Percentiles rank a stretch among this genome's conserved stretches.
Evolutionary conservation across 2,113 vertebrate species (phyloP).

Genomic region (Coregonus clupeaformis): DNA sequence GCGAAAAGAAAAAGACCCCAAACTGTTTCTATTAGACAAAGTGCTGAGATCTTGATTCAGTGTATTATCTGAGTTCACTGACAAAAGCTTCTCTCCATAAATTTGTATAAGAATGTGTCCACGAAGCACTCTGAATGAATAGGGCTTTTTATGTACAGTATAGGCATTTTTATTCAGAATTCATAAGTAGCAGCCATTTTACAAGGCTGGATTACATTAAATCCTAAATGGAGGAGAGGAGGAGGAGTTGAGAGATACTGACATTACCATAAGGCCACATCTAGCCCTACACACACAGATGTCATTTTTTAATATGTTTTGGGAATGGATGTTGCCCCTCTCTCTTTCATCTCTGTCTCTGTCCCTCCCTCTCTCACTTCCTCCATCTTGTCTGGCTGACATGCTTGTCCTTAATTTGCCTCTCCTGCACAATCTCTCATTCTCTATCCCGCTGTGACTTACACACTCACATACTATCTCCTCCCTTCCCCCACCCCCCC

Average conservation of each 20-base stretch:
- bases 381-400: slow-evolving; percentile 35
- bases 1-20: neutral
- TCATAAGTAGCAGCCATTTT: slow-evolving; percentile 46
- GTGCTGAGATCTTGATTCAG: slow-evolving; percentile 45
- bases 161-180: slow-evolving; percentile 46
- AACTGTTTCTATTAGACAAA: slow-evolving; percentile 31
- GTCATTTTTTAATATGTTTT: slow-evolving; percentile 37
- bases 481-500: slow-evolving; percentile 7
- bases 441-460: slow-evolving; percentile 29
- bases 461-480: slow-evolving; percentile 25
- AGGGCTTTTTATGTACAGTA: slow-evolving; percentile 24
- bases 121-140: slow-evolving; percentile 40
- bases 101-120: slow-evolving; percentile 38
- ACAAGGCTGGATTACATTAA: slow-evolving; percentile 30
- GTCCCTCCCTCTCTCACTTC: neutral
- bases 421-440: slow-evolving; percentile 24
- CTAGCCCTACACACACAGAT: slow-evolving; percentile 8
- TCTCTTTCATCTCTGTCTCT: neutral
- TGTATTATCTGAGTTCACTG: slow-evolving; percentile 33
- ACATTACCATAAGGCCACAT: slow-evolving; percentile 26
- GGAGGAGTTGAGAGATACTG: no score
- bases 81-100: slow-evolving; percentile 35
- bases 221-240: neutral
- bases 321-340: slow-evolving; percentile 17
- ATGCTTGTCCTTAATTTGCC: slow-evolving; percentile 42